A percentile compares a stretch with the other conserved stretches of the same genome.
Conservation (phyloP, 2,888 invertebrate genomes). For the Drosophila mayaguana region DNA sequence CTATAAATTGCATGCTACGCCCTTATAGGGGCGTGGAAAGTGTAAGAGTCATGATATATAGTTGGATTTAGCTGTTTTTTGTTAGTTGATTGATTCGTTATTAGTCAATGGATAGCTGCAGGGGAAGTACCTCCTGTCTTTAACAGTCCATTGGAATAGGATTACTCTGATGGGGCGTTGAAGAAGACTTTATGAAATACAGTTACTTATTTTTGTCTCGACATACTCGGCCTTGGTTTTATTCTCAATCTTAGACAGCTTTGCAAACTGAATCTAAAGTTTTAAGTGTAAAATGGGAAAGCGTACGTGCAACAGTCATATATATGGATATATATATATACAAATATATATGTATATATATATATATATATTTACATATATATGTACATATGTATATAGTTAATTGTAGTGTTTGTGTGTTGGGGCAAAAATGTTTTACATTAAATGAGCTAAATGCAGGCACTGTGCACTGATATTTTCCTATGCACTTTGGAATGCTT, state of each 20-base stretch:
- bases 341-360: neutral
- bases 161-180: neutral
- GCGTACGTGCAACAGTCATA: neutral
- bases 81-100: too few relatives aligned
- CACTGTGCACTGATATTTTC: slow-evolving; percentile 36
- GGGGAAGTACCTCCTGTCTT: too few relatives aligned
- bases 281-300: neutral
- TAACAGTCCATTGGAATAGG: too few relatives aligned
- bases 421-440: slow-evolving; percentile 39
- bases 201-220: neutral
- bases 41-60: neutral
- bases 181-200: too few relatives aligned
- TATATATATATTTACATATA: neutral
- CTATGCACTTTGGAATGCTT: slow-evolving; percentile 42
- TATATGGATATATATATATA: neutral
- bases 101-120: too few relatives aligned
- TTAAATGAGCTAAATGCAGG: slow-evolving; percentile 53
- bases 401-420: neutral
- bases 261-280: neutral
- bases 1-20: neutral
- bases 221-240: too few relatives aligned
- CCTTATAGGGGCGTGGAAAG: neutral
- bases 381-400: neutral
- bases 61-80: neutral
- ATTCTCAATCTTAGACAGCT: too few relatives aligned